Conservation (phyloP, 2,113 vertebrate species). For the Pyxicephalus adspersus region DNA sequence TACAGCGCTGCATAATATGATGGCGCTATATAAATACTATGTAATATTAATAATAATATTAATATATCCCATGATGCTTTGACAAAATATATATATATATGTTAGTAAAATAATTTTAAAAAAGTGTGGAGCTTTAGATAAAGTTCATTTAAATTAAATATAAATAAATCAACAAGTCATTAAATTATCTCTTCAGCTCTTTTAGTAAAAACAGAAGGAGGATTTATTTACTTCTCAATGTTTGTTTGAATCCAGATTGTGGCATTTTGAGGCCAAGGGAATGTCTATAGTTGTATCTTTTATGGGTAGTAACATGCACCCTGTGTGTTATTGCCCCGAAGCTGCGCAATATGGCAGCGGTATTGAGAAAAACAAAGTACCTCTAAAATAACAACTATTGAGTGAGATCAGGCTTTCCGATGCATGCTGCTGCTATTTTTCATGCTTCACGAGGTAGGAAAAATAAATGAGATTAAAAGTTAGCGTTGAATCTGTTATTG, state of each 20-base stretch:
- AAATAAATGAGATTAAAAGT: not conserved
- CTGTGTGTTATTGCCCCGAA: slow-evolving; percentile 24
- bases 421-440: not conserved
- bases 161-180: not conserved
- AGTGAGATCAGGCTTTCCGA: not conserved
- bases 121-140: not conserved
- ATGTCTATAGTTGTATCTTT: slow-evolving; percentile 29
- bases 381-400: slow-evolving; percentile 13
- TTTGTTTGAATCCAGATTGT: slow-evolving; percentile 48
- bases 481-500: not conserved
- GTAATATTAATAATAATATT: no score
- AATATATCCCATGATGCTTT: no score
- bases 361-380: not conserved
- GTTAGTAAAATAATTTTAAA: not conserved
- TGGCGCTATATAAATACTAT: no score
- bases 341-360: slow-evolving; percentile 22
- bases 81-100: no score
- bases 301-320: slow-evolving; percentile 4
- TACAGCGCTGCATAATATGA: no score
- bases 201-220: slow-evolving; percentile 38
- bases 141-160: not conserved
- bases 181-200: not conserved
- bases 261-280: slow-evolving; percentile 46
- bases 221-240: slow-evolving; percentile 20
- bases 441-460: not conserved